A percentile compares a stretch with the other conserved stretches of the same genome.
These are phyloP conservation scores for Schlechtendalia chinensis DNA, from an alignment of 1,140 invertebrate genomes.

Conservation along the genomic window DNA sequence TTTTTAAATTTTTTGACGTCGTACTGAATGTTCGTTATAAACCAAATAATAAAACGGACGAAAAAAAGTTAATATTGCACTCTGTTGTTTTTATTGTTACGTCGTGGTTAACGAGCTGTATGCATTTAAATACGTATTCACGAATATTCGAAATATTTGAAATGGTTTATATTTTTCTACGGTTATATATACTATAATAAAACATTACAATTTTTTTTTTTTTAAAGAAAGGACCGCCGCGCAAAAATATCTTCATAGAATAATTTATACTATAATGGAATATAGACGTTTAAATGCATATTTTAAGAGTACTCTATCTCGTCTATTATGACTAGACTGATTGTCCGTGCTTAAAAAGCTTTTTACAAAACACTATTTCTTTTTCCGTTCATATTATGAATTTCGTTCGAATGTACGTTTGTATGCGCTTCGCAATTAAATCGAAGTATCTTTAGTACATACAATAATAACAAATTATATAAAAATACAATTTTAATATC, in stretches of 20 bases:
- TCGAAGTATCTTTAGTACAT: too few species aligned
- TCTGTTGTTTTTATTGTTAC: neutral
- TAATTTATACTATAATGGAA: neutral
- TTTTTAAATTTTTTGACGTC: neutral
- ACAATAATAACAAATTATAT: too few species aligned
- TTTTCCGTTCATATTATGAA: neutral
- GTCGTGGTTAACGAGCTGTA: neutral
- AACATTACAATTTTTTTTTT: neutral
- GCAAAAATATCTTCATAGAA: neutral
- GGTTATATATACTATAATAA: conserved; percentile 14
- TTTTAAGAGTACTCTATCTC: neutral
- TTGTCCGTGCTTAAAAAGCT: conserved; percentile 21
- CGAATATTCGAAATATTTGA: neutral
- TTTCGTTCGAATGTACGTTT: neutral
- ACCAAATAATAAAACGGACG: neutral
- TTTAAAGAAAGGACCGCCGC: neutral
- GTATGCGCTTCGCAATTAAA: neutral
- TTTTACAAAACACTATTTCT: conserved; percentile 7
- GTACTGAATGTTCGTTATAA: neutral
- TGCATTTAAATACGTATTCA: neutral
- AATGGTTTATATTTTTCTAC: too few species aligned
- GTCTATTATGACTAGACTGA: neutral
- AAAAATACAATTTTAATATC: too few species aligned
- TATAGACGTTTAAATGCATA: neutral
- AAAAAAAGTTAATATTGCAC: neutral